Conservation (phyloP, 2,888 invertebrate species). For the Cyclophora albipunctata region DNA sequence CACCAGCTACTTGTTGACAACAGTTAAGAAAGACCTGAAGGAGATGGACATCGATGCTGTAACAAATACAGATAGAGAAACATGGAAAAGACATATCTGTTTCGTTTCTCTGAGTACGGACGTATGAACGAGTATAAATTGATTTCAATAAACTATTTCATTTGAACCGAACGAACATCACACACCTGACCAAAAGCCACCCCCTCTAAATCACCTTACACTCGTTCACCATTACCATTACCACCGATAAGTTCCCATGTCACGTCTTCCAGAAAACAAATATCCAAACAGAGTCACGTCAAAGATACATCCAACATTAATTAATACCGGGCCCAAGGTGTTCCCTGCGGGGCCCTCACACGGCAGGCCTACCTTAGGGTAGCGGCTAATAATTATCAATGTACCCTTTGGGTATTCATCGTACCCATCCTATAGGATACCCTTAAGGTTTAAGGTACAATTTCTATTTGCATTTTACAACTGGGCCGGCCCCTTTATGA, state of each 20-base stretch:
- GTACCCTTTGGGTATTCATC: slow-evolving; percentile 48
- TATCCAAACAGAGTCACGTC: slow-evolving; percentile 43
- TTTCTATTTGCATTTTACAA: slow-evolving; percentile 57
- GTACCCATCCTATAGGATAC: slow-evolving; percentile 6
- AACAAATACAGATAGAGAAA: too few species aligned
- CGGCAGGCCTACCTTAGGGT: slow-evolving; percentile 29
- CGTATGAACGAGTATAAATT: too few species aligned
- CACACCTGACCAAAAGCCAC: too few species aligned
- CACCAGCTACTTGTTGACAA: too few species aligned
- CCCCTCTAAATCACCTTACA: too few species aligned
- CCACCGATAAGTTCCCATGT: background rate
- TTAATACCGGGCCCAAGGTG: slow-evolving; percentile 41
- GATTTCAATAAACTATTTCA: too few species aligned
- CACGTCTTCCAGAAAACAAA: slow-evolving; percentile 27
- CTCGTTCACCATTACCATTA: too few species aligned
- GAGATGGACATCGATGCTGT: too few species aligned
- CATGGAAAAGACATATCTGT: too few species aligned
- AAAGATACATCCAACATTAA: slow-evolving; percentile 49
- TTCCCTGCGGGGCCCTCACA: slow-evolving; percentile 46
- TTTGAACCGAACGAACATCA: too few species aligned
- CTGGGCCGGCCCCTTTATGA: slow-evolving; percentile 35
- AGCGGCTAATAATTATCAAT: slow-evolving; percentile 71
- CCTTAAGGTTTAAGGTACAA: slow-evolving; percentile 21
- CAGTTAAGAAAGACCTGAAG: too few species aligned
- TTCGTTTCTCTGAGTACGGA: too few species aligned